Base-by-base conservation (phyloP, 92 coral and sea anemone genomes). In the Isaurus tuberculatus region DNA sequence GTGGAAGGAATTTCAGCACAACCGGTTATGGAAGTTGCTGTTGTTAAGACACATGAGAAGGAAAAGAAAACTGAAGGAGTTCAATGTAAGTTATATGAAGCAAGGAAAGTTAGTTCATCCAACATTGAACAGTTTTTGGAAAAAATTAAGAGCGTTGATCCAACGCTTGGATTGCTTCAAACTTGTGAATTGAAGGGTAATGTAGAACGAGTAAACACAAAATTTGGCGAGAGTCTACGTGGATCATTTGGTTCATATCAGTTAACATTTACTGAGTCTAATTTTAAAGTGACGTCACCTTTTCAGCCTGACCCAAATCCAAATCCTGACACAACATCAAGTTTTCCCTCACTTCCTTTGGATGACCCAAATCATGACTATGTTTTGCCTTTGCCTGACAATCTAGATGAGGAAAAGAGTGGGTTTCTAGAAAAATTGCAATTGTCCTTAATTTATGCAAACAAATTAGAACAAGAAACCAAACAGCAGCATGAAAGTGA, bases 191-290 rank as follows among this genome's bases (percentile, higher is more conserved):
- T 65, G 33, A 30, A 75, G 48, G 72, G 34, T 25, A 72, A n/a
- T 65, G 68, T 64, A 20, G 26, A 68, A 49, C 84, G 53, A 65
- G 85, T 80, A 29, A 81, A 80, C 23, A 91, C 94, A 36, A 79
- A 81, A 23, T 91, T 84, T 91, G 94, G 91, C 28, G 75, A 74
- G 65, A 55, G 91, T 32, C 87, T 89, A 40, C 83, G 37, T 73
- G 94, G 91, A n/a, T 79, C 94, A 57, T 90, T 57, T 90, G 91
- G 89, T 15, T 87, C 94, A 49, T 90, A 87, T 66, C 87, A 82
- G 70, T 23, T 87, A 27, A 66, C 84, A 53, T 37, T 83, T 32
- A 65, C 58, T 7, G 87, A 87, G 70, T 73, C 91, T 67, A 86
- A 80, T 80, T 86, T 86, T n/a, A 80, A 57, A 37, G 75, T 70